Base-by-base conservation (phyloP, 2,888 invertebrate species). In the Xestia sexstrigata region DNA sequence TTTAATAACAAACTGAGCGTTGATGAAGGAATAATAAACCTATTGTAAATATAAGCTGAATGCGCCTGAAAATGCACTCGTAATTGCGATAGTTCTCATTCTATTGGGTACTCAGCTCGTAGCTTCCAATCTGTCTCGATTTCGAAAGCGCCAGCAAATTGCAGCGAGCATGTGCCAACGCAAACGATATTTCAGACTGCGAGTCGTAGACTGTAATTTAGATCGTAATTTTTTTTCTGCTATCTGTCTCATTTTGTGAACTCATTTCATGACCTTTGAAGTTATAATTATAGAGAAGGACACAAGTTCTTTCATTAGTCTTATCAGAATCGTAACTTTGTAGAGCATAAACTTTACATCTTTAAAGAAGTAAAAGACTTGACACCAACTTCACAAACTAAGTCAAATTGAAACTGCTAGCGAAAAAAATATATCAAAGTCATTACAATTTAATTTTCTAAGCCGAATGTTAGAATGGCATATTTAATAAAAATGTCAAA, bases 131-230 rank as follows among this genome's bases (percentile, higher is more conserved):
- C 82, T 60, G 78, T 72, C 71, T 65, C 69, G 71, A 72, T 82
- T 84, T 84, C 78, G 70, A 82, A 73, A 84, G 78, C 83, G 74
- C 39, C 58, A 70, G 62, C 58, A 79, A 85, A 82, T 84, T 85
- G 72, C 85, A 23, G 23, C 52, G 72, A 49, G 58, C 49, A 70
- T 84, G 72, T 70, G 70, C 72, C 72, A 81, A 73, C 66, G 68
- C 74, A 67, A 75, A 75, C 74, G 70, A 75, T 78, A 85, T 85
- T 78, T 82, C 63, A 75, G 70, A 67, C 68, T 68, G 49, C 63
- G n/a, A 70, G n/a, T 17, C 35, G 67, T 55, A 58, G 63, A 65
- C 70, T 47, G 42, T 65, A 58, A 77, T 82, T 49, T 52, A 35
- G 30, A 52, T 17, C 45, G 20, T 39, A 11, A 9, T 45, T 70